Evolutionary conservation across 2,888 invertebrate genomes (phyloP).

Genomic region (Cataglyphis livida): DNA sequence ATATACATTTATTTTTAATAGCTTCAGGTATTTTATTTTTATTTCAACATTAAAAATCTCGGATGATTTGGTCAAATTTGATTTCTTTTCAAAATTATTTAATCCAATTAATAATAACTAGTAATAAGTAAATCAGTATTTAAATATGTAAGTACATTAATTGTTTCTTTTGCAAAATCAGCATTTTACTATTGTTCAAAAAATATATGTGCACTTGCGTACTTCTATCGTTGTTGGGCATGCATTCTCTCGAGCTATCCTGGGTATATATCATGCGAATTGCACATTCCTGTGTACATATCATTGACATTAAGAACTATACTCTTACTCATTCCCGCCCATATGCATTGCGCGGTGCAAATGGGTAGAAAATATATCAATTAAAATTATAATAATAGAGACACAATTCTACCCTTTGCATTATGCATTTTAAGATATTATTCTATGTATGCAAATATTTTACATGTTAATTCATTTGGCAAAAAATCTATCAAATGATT

Average conservation of each 20-base stretch:
- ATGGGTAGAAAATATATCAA: not conserved
- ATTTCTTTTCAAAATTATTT: not conserved
- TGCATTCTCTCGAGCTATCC: constrained; percentile 54
- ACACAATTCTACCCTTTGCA: not conserved
- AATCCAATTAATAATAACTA: not conserved
- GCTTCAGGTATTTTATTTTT: not conserved
- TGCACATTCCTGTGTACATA: not conserved
- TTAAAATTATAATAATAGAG: not conserved
- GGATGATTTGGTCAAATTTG: not conserved
- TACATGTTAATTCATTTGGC: not conserved
- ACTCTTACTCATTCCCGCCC: constrained; percentile 55
- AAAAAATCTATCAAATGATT: constrained; percentile 5
- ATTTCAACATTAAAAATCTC: not conserved
- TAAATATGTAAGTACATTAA: not conserved
- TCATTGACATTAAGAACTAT: constrained; percentile 33
- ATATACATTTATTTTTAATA: not conserved
- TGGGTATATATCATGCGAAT: constrained; percentile 31
- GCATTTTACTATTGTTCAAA: not conserved
- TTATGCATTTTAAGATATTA: not conserved
- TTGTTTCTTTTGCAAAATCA: not conserved
- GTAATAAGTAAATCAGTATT: not conserved
- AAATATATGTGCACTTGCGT: not conserved
- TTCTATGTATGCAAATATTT: not conserved
- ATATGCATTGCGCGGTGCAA: constrained; percentile 29
- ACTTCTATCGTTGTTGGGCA: constrained; percentile 60